Evolutionary conservation across 1,140 invertebrate genomes (phyloP).

Genomic region (Coelopa frigida): DNA sequence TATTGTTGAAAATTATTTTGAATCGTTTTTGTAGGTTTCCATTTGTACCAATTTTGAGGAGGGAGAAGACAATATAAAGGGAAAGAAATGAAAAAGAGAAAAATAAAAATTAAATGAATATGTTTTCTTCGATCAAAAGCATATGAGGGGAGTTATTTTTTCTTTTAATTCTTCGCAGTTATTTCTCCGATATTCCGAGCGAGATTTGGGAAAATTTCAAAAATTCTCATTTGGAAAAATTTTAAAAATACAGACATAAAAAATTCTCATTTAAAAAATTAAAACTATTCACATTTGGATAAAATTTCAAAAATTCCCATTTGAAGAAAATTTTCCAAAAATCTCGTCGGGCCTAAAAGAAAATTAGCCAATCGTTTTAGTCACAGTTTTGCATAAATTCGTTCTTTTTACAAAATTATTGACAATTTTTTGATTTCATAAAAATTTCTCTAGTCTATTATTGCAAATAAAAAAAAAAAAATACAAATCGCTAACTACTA

Average conservation of each 20-base stretch:
- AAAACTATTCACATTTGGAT: not conserved
- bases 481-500: too few species aligned
- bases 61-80: conserved; percentile 9
- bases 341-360: too few species aligned
- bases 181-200: too few species aligned
- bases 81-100: conserved; percentile 13
- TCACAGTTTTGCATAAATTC: too few species aligned
- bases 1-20: conserved; percentile 8
- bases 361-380: too few species aligned
- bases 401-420: not conserved
- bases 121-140: not conserved
- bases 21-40: conserved; percentile 7
- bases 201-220: too few species aligned
- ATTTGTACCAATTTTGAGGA: conserved; percentile 5
- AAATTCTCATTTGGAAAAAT: not conserved
- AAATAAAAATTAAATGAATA: conserved; percentile 10
- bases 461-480: too few species aligned
- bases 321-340: not conserved
- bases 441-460: conserved; percentile 11
- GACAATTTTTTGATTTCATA: conserved; percentile 5
- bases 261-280: not conserved
- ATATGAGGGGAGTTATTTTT: not conserved
- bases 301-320: not conserved
- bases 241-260: not conserved
- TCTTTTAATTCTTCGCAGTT: too few species aligned